Base-by-base conservation (phyloP, 2,797 vertebrate species). In the Darevskia nairensis region DNA sequence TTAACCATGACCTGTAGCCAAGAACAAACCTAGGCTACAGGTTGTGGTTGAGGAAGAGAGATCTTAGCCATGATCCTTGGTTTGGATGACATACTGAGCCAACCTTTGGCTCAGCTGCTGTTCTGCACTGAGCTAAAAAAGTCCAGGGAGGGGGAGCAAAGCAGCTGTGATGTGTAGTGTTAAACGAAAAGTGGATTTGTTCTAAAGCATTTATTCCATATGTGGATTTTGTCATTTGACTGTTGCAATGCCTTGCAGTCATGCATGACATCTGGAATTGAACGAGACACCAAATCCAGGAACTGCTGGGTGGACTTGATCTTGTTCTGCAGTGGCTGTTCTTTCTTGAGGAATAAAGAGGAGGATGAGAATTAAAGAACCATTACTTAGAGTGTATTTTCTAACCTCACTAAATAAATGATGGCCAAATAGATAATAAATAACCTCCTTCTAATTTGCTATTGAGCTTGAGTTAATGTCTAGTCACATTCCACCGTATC, bases 301-400 rank as follows among this genome's bases (percentile, higher is more conserved):
- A 39, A 21, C 32, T 29, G 39, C 6, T 59, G 17, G 21, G 69
- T 80, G 86, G 74, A 13, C 68, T 61, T 92, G 81, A 85, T 17
- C 66, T 83, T 74, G 59, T 91, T 50, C 29, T 93, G 44, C 71
- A 80, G 84, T 89, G 71, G 85, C 64, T 0, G 0, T 29, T 72
- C 19, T 81, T 78, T 92, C 21, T 64, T 72, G 74, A 83, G 27
- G 80, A 91, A 71, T 68, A 79, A 2, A 8, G 80, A 35, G 23
- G 11, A 61, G 85, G 80, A 0, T 89, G 86, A 77, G 46, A 91
- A 35, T 88, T 85, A 88, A 90, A 15, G 41, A 89, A 85, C 55
- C 83, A 59, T 89, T 92, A 79, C 85, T 27, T n/a, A 89, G 80
- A 88, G 29, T 89, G 85, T 92, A 76, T 86, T 91, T 93, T 55